phyloP scores from a whole-genome alignment of 1,140 invertebrate species.

The Polypedilum pembai region DNA sequence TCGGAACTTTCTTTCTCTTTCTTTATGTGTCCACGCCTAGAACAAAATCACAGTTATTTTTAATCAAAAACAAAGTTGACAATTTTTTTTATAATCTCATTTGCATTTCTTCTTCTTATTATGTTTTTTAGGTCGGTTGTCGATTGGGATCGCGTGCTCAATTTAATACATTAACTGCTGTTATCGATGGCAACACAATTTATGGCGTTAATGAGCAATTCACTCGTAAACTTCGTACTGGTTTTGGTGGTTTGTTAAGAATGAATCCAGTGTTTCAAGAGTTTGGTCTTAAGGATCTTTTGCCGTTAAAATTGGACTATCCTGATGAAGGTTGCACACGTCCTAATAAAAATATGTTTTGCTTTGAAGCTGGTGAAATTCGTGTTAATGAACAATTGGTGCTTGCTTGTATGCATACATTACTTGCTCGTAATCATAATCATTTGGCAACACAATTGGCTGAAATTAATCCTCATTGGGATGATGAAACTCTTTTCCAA shows the following conservation, averaged over 20 bases:
- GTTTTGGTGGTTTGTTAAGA: conserved; percentile 66
- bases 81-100: too few species aligned
- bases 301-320: conserved; percentile 82
- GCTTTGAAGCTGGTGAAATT: conserved; percentile 88
- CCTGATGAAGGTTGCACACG: conserved; percentile 89
- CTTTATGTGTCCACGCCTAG: too few species aligned
- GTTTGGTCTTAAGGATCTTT: conserved; percentile 78
- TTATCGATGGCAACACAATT: conserved; percentile 75
- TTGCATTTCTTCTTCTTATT: too few species aligned
- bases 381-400: conserved; percentile 89
- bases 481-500: conserved; percentile 90
- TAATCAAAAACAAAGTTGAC: too few species aligned
- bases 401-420: conserved; percentile 81
- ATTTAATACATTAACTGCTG: conserved; percentile 75
- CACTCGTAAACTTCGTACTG: conserved; percentile 66
- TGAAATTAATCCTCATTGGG: conserved; percentile 86
- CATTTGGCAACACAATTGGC: conserved; percentile 67
- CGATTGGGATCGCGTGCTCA: conserved; percentile 68
- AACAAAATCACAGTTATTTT: too few species aligned
- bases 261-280: conserved; percentile 85
- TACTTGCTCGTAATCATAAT: conserved; percentile 85
- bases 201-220: conserved; percentile 75
- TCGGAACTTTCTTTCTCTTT: too few species aligned
- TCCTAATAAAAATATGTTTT: conserved; percentile 79
- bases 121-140: conserved; percentile 56